A percentile compares a stretch with the other conserved stretches of the same genome.
Evolutionary conservation across 2,888 invertebrate species (phyloP).

Genomic region (Chymomyza procnemis): DNA sequence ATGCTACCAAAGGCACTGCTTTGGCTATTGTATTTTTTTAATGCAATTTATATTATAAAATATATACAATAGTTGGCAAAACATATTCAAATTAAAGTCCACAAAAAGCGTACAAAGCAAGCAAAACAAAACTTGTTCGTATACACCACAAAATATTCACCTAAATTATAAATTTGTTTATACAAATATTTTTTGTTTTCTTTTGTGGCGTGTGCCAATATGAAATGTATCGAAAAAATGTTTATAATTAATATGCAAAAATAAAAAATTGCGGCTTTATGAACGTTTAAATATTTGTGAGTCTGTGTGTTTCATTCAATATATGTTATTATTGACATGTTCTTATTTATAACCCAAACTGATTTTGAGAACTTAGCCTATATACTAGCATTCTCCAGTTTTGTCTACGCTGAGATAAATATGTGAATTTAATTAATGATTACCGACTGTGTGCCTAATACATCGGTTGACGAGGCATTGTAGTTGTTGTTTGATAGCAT

Average conservation of each 20-base stretch:
- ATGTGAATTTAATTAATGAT: no score
- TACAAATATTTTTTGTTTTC: background rate
- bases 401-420: no score
- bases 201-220: background rate
- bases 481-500: no score
- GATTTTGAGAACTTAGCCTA: no score
- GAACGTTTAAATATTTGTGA: no score
- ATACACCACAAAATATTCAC: background rate
- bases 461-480: no score
- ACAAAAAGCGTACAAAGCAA: conserved; percentile 5
- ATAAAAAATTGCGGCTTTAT: background rate
- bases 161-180: background rate
- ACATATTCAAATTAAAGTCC: conserved; percentile 25
- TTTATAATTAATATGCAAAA: background rate
- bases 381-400: no score
- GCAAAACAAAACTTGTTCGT: conserved; percentile 13
- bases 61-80: background rate
- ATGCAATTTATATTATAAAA: background rate
- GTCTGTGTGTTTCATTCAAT: no score
- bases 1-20: conserved; percentile 2
- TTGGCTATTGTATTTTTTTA: background rate
- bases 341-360: no score
- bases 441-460: no score
- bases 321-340: no score
- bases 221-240: background rate